Evolutionary conservation across 2,113 vertebrate species (phyloP).

Genomic region (Cairina moschata): DNA sequence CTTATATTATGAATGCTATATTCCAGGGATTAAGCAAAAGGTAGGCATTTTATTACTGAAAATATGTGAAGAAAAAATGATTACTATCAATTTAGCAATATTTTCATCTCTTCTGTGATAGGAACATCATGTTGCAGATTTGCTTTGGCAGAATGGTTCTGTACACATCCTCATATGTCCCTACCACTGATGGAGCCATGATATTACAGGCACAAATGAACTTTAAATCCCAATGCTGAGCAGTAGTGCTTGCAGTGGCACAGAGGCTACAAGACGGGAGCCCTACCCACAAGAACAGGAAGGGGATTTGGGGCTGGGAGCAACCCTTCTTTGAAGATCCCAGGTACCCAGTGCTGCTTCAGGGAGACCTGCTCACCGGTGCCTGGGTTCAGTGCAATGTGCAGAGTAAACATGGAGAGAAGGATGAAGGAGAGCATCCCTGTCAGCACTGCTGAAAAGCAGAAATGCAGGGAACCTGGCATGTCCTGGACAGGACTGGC

Average conservation of each 20-base stretch:
- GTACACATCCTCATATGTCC: neutral
- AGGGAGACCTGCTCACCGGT: accelerated
- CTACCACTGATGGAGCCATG: neutral
- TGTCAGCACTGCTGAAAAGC: neutral
- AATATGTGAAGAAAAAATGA: neutral
- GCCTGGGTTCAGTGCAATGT: neutral
- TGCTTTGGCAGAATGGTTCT: neutral
- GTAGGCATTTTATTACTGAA: neutral
- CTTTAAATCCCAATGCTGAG: neutral
- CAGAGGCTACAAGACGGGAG: neutral
- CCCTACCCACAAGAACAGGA: neutral
- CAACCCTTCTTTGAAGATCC: accelerated
- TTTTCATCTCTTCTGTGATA: neutral
- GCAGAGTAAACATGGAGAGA: neutral
- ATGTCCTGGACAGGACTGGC: neutral
- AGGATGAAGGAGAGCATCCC: neutral
- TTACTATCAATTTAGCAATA: neutral
- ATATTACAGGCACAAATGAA: neutral
- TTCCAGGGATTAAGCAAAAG: neutral
- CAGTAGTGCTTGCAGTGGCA: neutral
- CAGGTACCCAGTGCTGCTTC: neutral
- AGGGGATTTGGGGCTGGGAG: neutral
- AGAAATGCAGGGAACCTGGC: neutral
- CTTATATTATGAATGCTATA: neutral
- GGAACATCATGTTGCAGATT: neutral